Percentiles rank a stretch among this genome's conserved stretches.
Evolutionary conservation across 2,888 invertebrate species (phyloP).

Genomic region (Yponomeuta sedellus): DNA sequence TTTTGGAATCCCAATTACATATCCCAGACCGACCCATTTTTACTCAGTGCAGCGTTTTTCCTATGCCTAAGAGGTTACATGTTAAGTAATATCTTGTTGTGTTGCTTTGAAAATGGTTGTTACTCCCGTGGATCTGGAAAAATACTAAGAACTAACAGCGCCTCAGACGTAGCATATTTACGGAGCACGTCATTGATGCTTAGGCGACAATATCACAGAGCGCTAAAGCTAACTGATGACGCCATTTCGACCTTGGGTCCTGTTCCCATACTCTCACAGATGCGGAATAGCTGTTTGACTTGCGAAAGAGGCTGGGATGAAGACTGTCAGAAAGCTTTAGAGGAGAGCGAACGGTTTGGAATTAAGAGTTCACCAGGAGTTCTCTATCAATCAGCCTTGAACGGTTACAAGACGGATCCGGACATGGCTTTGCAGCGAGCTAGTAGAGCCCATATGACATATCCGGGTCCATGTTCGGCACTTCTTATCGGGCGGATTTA

Average conservation of each 20-base stretch:
- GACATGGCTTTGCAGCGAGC: conserved; percentile 52
- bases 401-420: conserved; percentile 38
- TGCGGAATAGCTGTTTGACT: conserved; percentile 46
- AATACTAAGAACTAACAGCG: conserved; percentile 23
- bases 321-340: conserved; percentile 44
- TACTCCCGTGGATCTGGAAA: conserved; percentile 39
- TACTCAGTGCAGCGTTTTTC: conserved; percentile 63
- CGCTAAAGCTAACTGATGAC: conserved; percentile 37
- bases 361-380: conserved; percentile 40
- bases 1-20: conserved; percentile 52
- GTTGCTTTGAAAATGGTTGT: conserved; percentile 50
- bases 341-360: conserved; percentile 48
- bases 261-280: conserved; percentile 49
- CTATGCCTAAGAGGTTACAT: conserved; percentile 58
- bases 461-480: conserved; percentile 54
- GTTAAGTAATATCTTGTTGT: conserved; percentile 46
- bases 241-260: conserved; percentile 52
- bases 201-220: conserved; percentile 36
- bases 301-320: conserved; percentile 48
- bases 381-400: conserved; percentile 47
- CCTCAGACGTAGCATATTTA: conserved; percentile 50
- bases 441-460: conserved; percentile 52
- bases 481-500: conserved; percentile 52
- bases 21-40: conserved; percentile 41
- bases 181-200: conserved; percentile 49